A percentile compares a stretch with the other conserved stretches of the same genome.
Conservation (phyloP, 2,888 invertebrate species). For the Calephelis perditalis region DNA sequence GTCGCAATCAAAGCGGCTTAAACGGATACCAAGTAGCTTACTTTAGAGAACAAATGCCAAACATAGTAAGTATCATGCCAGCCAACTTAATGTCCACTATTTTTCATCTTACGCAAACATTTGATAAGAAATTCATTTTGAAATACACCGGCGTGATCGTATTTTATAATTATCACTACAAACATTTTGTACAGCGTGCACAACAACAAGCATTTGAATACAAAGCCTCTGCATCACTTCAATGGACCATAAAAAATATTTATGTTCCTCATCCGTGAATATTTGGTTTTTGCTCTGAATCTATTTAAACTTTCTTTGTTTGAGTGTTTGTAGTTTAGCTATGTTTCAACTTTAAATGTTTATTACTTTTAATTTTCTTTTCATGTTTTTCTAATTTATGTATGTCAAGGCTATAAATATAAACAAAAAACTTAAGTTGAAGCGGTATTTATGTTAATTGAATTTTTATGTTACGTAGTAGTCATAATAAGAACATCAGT, state of each 20-base stretch:
- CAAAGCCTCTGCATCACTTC: conserved; percentile 74
- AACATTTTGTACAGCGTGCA: conserved; percentile 30
- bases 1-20: conserved; percentile 90
- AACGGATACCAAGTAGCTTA: conserved; percentile 92
- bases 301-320: conserved; percentile 60
- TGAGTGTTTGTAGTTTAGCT: background rate
- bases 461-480: too few relatives aligned
- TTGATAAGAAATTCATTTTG: conserved; percentile 15
- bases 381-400: background rate
- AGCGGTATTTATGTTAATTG: too few relatives aligned
- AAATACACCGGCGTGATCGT: conserved; percentile 33
- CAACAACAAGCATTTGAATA: conserved; percentile 71
- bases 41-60: conserved; percentile 78
- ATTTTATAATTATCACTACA: conserved; percentile 40
- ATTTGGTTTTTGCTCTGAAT: conserved; percentile 56
- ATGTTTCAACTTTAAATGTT: background rate
- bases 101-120: conserved; percentile 24
- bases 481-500: too few relatives aligned
- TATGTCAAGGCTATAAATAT: too few relatives aligned
- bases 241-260: conserved; percentile 77
- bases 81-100: conserved; percentile 15
- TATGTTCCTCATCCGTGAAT: conserved; percentile 66
- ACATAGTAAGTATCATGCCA: conserved; percentile 67
- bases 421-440: too few relatives aligned
- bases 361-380: background rate